Percentiles rank a stretch among this genome's conserved stretches.
phyloP scores from a whole-genome alignment of 1,140 invertebrate species.

The Sogatella furcifera region DNA sequence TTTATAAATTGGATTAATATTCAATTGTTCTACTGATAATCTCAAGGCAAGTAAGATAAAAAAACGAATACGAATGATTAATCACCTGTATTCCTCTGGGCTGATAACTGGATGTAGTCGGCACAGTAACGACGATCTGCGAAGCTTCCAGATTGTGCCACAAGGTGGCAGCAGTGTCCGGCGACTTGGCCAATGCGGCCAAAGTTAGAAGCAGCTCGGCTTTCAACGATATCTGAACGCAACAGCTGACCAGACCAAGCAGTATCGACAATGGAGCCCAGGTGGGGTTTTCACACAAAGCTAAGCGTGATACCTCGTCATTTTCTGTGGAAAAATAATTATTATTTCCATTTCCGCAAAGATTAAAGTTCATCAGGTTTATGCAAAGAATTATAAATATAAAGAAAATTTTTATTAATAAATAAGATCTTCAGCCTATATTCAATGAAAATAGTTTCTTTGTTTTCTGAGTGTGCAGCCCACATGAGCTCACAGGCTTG shows the following conservation, averaged over 20 bases:
- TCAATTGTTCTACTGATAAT: too few species aligned
- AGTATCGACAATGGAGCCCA: slow-evolving; percentile 72
- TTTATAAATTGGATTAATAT: too few species aligned
- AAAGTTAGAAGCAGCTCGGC: slow-evolving; percentile 66
- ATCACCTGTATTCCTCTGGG: slow-evolving; percentile 46
- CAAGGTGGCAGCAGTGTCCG: slow-evolving; percentile 59
- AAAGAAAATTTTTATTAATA: too few species aligned
- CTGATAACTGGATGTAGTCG: slow-evolving; percentile 48
- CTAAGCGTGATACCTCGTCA: slow-evolving; percentile 64
- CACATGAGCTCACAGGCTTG: too few species aligned
- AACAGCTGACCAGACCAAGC: slow-evolving; percentile 72
- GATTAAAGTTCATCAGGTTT: too few species aligned
- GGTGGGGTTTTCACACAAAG: slow-evolving; percentile 73
- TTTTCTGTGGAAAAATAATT: slow-evolving; percentile 31
- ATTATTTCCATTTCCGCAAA: too few species aligned
- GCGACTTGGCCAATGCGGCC: slow-evolving; percentile 59
- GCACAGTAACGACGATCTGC: slow-evolving; percentile 64
- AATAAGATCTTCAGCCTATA: too few species aligned
- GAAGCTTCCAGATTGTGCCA: slow-evolving; percentile 82
- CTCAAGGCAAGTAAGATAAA: too few species aligned
- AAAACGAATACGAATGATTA: too few species aligned
- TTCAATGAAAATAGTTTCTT: too few species aligned
- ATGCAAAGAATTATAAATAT: too few species aligned
- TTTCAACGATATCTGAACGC: slow-evolving; percentile 75
- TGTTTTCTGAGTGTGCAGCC: too few species aligned